Conservation (phyloP, 2,113 vertebrate genomes). For the Diglossa brunneiventris region DNA sequence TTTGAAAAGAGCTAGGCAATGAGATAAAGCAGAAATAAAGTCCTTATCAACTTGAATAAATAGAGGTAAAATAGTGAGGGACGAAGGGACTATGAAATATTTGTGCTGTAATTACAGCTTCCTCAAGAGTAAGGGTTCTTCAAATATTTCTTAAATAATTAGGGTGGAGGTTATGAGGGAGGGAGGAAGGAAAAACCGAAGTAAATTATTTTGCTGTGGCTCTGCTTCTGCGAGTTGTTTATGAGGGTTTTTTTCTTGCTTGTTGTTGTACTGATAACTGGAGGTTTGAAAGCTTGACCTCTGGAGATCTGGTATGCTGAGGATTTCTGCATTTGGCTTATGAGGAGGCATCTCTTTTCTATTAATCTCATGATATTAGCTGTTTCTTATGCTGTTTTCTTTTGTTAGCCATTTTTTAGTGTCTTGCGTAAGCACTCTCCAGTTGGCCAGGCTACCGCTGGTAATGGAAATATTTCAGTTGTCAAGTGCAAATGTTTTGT, state of each 20-base stretch:
- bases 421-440: background rate
- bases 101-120: constrained; percentile 3
- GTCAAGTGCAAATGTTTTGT: constrained; percentile 10
- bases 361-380: background rate
- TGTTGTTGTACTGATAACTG: background rate
- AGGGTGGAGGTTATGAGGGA: background rate
- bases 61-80: background rate
- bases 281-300: background rate
- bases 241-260: background rate
- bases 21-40: constrained; percentile 6
- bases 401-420: background rate
- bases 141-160: background rate
- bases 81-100: background rate
- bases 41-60: background rate
- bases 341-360: background rate
- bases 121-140: background rate
- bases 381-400: background rate
- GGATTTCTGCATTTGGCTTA: background rate
- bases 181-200: background rate
- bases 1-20: background rate
- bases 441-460: background rate
- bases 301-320: background rate
- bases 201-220: background rate
- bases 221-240: background rate
- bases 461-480: constrained; percentile 13